Evolutionary conservation across 2,888 invertebrate species (phyloP).

Genomic region (Acleris holmiana): DNA sequence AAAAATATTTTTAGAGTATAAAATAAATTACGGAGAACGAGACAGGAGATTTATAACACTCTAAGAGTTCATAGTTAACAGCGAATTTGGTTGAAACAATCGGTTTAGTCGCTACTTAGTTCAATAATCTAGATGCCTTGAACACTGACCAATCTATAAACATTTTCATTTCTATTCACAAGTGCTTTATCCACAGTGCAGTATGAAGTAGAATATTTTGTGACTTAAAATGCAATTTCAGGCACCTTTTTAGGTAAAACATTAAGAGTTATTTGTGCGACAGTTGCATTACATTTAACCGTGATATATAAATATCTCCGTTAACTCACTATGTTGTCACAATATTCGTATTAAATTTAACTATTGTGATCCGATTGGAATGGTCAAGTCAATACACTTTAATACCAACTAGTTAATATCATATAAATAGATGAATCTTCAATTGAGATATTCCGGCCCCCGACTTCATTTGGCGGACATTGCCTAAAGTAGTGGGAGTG

Average conservation of each 20-base stretch:
- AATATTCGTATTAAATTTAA: slow-evolving; percentile 43
- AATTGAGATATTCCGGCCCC: slow-evolving; percentile 14
- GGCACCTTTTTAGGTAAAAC: slow-evolving; percentile 60
- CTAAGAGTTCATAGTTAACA: slow-evolving; percentile 26
- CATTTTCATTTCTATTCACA: slow-evolving; percentile 44
- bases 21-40: slow-evolving; percentile 71
- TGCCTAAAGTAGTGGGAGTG: slow-evolving; percentile 7
- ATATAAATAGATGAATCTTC: slow-evolving; percentile 43
- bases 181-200: slow-evolving; percentile 73
- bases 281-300: slow-evolving; percentile 52
- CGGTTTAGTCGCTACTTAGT: slow-evolving; percentile 26
- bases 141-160: slow-evolving; percentile 47
- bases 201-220: slow-evolving; percentile 58
- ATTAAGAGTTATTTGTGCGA: slow-evolving; percentile 66
- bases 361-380: slow-evolving; percentile 65
- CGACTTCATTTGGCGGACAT: slow-evolving; percentile 16
- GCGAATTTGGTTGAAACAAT: slow-evolving; percentile 18
- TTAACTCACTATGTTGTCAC: slow-evolving; percentile 45
- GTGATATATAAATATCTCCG: slow-evolving; percentile 47
- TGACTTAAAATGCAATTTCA: slow-evolving; percentile 70
- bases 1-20: slow-evolving; percentile 58
- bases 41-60: slow-evolving; percentile 54
- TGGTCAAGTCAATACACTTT: slow-evolving; percentile 61
- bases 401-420: slow-evolving; percentile 66
- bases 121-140: slow-evolving; percentile 40